phyloP scores from a whole-genome alignment of 1,140 invertebrate species.

The Amphibalanus amphitrite region DNA sequence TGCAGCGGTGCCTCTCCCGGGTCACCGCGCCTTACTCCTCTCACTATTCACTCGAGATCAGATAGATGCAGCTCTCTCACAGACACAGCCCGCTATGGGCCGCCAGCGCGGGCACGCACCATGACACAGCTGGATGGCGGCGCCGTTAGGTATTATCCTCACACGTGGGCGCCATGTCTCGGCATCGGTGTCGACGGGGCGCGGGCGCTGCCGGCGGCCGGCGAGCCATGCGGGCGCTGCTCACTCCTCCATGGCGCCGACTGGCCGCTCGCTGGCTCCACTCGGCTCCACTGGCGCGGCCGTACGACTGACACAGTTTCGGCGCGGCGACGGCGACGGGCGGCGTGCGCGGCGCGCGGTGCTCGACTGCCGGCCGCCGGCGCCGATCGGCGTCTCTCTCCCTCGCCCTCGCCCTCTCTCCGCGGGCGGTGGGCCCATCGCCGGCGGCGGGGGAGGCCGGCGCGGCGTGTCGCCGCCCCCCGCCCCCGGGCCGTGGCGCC shows the following conservation, averaged over 20 bases:
- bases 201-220: too few relatives aligned
- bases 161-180: background rate
- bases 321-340: too few relatives aligned
- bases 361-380: background rate
- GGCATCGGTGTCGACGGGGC: background rate
- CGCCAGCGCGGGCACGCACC: background rate
- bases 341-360: background rate
- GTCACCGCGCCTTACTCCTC: too few relatives aligned
- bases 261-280: too few relatives aligned
- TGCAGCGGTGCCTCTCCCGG: background rate
- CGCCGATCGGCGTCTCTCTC: background rate
- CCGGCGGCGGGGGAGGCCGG: too few relatives aligned
- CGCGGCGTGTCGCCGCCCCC: too few relatives aligned
- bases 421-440: background rate
- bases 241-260: background rate
- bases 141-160: background rate
- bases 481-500: too few relatives aligned
- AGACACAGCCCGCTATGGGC: background rate
- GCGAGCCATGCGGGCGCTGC: background rate
- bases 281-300: too few relatives aligned
- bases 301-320: background rate
- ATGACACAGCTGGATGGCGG: background rate
- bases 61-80: too few relatives aligned
- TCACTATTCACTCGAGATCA: background rate
- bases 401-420: too few relatives aligned